Evolutionary conservation across 2,888 invertebrate genomes (phyloP).

Genomic region (Calliphora vomitoria): DNA sequence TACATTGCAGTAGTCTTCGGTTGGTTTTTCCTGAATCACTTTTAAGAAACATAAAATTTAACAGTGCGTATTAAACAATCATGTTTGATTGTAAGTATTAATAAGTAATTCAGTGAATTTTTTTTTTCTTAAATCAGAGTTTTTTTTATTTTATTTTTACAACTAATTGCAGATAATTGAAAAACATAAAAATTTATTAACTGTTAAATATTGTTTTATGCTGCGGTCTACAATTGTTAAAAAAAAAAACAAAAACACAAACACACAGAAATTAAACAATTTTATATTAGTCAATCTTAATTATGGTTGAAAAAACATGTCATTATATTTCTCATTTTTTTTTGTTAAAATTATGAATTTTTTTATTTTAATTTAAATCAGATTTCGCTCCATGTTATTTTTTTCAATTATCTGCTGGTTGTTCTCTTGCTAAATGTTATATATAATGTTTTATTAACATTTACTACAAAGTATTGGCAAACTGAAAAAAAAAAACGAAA

Average conservation of each 20-base stretch:
- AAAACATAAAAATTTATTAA: constrained; percentile 59
- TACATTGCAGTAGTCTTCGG: background rate
- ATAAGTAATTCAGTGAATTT: background rate
- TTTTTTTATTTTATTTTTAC: constrained; percentile 50
- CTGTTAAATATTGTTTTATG: constrained; percentile 50
- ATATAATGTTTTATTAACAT: constrained; percentile 21
- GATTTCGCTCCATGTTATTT: constrained; percentile 22
- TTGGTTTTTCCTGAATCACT: constrained; percentile 12
- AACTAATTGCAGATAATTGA: constrained; percentile 60
- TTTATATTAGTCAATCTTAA: constrained; percentile 43
- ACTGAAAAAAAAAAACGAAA: background rate
- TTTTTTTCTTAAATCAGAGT: background rate
- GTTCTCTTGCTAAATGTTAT: background rate
- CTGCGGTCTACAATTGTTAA: constrained; percentile 6
- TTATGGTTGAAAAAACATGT: constrained; percentile 24
- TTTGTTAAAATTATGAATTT: constrained; percentile 7
- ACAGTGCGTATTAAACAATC: background rate
- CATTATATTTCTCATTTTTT: constrained; percentile 23
- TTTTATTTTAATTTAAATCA: constrained; percentile 21
- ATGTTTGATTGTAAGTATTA: constrained; percentile 15
- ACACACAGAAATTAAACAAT: background rate
- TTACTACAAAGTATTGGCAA: constrained; percentile 8
- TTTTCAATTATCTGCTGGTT: constrained; percentile 6
- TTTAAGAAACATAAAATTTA: constrained; percentile 25
- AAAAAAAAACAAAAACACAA: background rate